phyloP scores from a whole-genome alignment of 2,113 vertebrate species.

The Ramphastos sulfuratus region DNA sequence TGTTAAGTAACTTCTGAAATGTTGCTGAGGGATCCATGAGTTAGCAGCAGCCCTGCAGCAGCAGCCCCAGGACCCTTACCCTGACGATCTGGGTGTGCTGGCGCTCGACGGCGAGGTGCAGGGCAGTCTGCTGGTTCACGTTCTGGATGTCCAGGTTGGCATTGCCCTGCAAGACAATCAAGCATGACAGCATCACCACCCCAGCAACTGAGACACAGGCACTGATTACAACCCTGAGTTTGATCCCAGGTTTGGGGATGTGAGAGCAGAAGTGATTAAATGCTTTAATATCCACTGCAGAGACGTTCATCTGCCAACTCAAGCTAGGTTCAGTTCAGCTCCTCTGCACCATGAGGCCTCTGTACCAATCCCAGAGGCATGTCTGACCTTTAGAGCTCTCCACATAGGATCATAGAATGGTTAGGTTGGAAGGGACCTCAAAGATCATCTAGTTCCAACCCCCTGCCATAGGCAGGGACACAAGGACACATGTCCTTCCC shows the following conservation, averaged over 20 bases:
- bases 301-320: background rate
- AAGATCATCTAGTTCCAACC: no score
- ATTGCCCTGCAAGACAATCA: conserved; percentile 81
- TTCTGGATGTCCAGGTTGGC: conserved; percentile 99
- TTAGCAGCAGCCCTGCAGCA: background rate
- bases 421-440: no score
- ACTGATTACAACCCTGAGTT: background rate
- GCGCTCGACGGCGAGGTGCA: conserved; percentile 96
- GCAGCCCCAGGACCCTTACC: conserved; percentile 74
- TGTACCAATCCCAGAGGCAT: background rate
- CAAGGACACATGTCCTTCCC: background rate
- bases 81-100: conserved; percentile 98
- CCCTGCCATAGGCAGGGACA: no score
- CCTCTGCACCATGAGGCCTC: background rate
- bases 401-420: no score
- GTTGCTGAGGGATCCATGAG: background rate
- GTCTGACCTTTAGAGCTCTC: background rate
- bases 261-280: background rate
- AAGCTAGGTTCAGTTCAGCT: background rate
- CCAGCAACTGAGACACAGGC: background rate
- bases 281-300: background rate
- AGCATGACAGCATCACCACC: background rate
- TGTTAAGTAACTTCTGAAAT: background rate
- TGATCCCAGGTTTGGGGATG: background rate
- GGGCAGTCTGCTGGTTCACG: conserved; percentile 96